These are phyloP conservation scores for Iguana delicatissima DNA, from an alignment of 2,797 vertebrate genomes.

Conservation along the genomic window DNA sequence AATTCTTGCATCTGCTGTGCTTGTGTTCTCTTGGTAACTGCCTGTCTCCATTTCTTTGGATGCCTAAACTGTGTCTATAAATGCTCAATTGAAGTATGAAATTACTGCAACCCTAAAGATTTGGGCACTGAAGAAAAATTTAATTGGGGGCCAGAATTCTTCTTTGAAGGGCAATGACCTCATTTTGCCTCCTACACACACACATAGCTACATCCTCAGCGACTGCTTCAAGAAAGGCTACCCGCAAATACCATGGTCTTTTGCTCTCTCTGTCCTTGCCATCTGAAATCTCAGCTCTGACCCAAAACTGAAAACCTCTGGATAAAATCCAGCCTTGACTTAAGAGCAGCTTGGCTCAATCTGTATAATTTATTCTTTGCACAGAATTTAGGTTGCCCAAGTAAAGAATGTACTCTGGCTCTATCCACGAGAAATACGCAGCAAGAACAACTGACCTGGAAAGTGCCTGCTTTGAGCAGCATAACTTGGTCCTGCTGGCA, in stretches of 20 bases:
- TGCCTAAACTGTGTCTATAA: too few species aligned
- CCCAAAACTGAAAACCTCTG: neutral
- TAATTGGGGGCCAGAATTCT: too few species aligned
- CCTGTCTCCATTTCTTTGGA: too few species aligned
- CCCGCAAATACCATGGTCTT: neutral
- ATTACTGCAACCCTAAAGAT: too few species aligned
- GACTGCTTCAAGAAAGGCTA: neutral
- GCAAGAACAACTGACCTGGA: slow-evolving; percentile 80
- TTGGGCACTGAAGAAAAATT: too few species aligned
- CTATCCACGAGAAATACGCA: neutral
- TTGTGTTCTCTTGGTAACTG: too few species aligned
- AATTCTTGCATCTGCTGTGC: too few species aligned
- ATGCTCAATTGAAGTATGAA: too few species aligned
- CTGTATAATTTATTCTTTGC: neutral
- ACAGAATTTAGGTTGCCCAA: neutral
- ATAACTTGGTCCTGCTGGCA: slow-evolving; percentile 89
- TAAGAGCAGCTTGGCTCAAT: neutral
- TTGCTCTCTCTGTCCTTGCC: neutral
- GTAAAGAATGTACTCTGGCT: neutral
- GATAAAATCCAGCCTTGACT: neutral
- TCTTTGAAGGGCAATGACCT: too few species aligned
- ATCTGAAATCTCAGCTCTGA: neutral
- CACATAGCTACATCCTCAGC: too few species aligned
- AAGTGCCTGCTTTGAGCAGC: slow-evolving; percentile 88
- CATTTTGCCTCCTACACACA: too few species aligned